Conservation (phyloP, 2,113 vertebrate species). For the Irena cyanogastra region DNA sequence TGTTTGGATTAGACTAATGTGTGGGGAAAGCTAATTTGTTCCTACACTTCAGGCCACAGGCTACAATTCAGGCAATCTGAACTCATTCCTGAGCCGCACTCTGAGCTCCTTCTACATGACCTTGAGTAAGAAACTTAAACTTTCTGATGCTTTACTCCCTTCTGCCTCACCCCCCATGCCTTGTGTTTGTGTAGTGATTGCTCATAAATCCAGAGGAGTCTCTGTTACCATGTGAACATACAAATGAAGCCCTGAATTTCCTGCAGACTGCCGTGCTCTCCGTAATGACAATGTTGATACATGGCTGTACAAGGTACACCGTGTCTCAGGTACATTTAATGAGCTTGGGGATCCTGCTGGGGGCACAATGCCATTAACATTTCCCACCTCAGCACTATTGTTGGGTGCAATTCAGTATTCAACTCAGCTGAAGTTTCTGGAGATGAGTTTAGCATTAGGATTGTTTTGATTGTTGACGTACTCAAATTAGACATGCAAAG, state of each 20-base stretch:
- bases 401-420: neutral
- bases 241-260: neutral
- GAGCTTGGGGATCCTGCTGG: neutral
- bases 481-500: neutral
- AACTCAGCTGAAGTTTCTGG: neutral
- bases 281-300: neutral
- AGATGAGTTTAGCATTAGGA: neutral
- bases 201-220: neutral
- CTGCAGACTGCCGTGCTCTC: neutral
- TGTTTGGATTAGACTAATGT: constrained; percentile 13
- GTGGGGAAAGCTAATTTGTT: constrained; percentile 7
- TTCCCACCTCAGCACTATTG: neutral
- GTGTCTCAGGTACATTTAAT: neutral
- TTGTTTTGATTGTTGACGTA: neutral
- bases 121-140: constrained; percentile 1
- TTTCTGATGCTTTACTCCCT: neutral
- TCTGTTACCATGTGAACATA: neutral
- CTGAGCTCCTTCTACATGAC: neutral
- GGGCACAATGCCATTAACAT: neutral
- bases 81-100: neutral
- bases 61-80: neutral
- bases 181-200: neutral
- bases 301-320: neutral
- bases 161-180: neutral
- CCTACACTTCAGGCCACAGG: neutral